Base-by-base conservation (phyloP, 2,797 vertebrate species). In the Selene dorsalis region DNA sequence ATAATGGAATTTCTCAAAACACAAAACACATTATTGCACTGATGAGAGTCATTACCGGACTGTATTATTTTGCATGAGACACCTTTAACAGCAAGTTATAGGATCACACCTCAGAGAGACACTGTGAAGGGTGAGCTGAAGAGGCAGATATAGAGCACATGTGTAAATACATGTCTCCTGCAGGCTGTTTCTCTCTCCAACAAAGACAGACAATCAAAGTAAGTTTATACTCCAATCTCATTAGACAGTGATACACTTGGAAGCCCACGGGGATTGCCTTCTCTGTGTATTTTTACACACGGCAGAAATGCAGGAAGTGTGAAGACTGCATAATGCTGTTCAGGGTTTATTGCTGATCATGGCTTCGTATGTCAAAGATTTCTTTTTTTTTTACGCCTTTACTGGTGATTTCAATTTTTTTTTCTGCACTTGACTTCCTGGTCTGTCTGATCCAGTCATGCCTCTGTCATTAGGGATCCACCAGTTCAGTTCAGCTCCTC, bases 161-260 rank as follows among this genome's bases (percentile, higher is more conserved):
- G 52, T 75, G 43, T 69, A 57, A 57, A 66, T 55, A 63, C 52
- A 16, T 41, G 11, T 75, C 73, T 18, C 73, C 76, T 76, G 62
- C 53, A 73, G 75, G 74, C 57, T 67, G 22, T 75, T 70, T 79
- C 32, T 66, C 1, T 73, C 28, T 43, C 20, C 43, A 77, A 77
- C 68, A 82, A 70, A 79, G 68, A 79, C 58, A 43, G 16, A 30
- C 67, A 82, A 67, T 86, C 75, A 74, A 64, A 85, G 78, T 39
- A 35, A 39, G 59, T 82, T 84, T 60, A 47, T 59, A 50, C 73
- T 84, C 47, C 50, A 65, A 79, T 87, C 78, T 84, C 78, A 81
- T 91, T 86, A 85, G 73, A 82, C 22, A 26, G 12, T 80, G 72
- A 73, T 80, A 45, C 47, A 69, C 52, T 75, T 39, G 75, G 66